A percentile compares a stretch with the other conserved stretches of the same genome.
These are phyloP conservation scores for Dolichallabes microphthalmus DNA, from an alignment of 2,113 vertebrate species.

Conservation along the genomic window DNA sequence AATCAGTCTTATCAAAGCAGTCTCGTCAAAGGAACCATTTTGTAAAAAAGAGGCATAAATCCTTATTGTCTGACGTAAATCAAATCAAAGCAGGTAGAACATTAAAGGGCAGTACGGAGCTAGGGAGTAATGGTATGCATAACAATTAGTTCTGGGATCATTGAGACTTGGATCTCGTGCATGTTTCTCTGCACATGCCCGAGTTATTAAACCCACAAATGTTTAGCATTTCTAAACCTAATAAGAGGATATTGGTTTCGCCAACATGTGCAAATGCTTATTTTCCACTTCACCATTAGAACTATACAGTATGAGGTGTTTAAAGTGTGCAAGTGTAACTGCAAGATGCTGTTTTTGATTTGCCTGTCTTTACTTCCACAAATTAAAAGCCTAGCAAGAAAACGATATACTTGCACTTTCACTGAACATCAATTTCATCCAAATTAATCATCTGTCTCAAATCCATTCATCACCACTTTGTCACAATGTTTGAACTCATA, in stretches of 20 bases:
- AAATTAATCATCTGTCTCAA: conserved; percentile 12
- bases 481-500: neutral
- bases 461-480: conserved; percentile 2
- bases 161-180: conserved; percentile 33
- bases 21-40: neutral
- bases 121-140: conserved; percentile 12
- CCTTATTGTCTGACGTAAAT: conserved; percentile 30
- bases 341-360: neutral
- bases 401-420: neutral
- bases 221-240: conserved; percentile 17
- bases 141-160: conserved; percentile 28
- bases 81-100: conserved; percentile 37
- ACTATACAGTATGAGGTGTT: neutral
- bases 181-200: conserved; percentile 10
- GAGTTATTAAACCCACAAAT: conserved; percentile 11
- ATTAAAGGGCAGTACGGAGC: conserved; percentile 12
- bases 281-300: conserved; percentile 36
- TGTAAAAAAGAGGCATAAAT: conserved; percentile 16
- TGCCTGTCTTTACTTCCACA: neutral
- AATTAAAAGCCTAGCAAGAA: neutral
- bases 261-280: conserved; percentile 32
- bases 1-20: neutral
- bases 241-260: conserved; percentile 31
- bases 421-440: neutral
- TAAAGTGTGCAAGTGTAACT: neutral